Base-by-base conservation (phyloP, 2,113 vertebrate genomes). In the Leucopsar rothschildi region DNA sequence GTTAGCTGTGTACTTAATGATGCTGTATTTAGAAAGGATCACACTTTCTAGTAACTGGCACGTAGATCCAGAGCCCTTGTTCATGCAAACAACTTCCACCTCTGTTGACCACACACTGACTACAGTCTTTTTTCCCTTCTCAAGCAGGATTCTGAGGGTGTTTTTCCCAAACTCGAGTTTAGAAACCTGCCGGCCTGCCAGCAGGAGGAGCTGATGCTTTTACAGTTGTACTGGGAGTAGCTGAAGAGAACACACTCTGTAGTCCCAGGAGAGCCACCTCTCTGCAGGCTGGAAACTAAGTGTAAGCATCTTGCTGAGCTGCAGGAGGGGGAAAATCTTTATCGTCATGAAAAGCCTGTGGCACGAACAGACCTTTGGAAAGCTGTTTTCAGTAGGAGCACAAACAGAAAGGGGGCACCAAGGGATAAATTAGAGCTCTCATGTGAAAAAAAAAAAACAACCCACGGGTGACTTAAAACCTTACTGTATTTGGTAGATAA, bases 161-260 rank as follows among this genome's bases (percentile, higher is more conserved):
- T 35, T 56, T 31, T 35, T 50, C 37, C 19, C n/a, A 25, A 78
- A 35, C 6, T 25, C 23, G 24, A 56, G 3, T 59, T 78, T 15
- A 69, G 55, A 87, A 84, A 53, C 37, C 42, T 1, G 6, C 57
- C 37, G 60, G 86, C 23, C 56, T 72, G 80, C 95, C 96, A 95
- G 83, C 82, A 97, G 96, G 93, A 91, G 95, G 97, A 94, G 95
- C 86, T 91, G 78, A 22, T 63, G 83, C 60, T 70, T 87, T 88
- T 80, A 73, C 14, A 56, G 27, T 29, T 73, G 37, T 5, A 10
- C n/a, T 31, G 42, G 50, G 76, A 85, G 42, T 6, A 77, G 70
- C 10, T 53, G 21, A 24, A 63, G 5, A 42, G 49, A 82, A 72
- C 8, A 7, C 0, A 0, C 35, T 78, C 44, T 2, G 2, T 6